phyloP scores from a whole-genome alignment of 2,113 vertebrate genomes.

The Stictonetta naevosa region DNA sequence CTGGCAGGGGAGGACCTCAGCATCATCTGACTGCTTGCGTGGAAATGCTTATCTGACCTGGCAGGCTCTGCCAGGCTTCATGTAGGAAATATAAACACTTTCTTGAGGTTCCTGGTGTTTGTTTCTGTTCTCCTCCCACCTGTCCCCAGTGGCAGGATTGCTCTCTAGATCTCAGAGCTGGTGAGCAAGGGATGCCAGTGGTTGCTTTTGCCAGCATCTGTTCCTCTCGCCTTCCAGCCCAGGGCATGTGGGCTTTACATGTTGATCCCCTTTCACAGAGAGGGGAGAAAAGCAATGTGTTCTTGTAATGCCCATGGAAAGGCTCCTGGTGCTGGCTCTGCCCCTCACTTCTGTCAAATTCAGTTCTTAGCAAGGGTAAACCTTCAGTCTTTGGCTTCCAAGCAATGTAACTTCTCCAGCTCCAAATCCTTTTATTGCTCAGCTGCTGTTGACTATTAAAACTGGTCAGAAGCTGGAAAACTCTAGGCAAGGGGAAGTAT shows the following conservation, averaged over 20 bases:
- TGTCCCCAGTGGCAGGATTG: rapidly evolving
- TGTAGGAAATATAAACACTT: not conserved
- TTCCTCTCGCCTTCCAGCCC: not conserved
- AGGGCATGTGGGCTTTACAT: too few relatives aligned
- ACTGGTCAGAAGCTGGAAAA: not conserved
- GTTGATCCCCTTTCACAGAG: rapidly evolving
- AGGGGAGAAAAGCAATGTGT: not conserved
- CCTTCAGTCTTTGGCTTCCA: not conserved
- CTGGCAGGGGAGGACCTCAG: not conserved
- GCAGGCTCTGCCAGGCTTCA: not conserved
- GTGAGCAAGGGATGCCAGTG: not conserved
- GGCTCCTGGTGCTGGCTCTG: rapidly evolving
- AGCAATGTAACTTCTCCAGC: not conserved
- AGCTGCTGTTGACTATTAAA: not conserved
- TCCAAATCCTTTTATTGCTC: not conserved
- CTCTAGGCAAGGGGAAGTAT: not conserved
- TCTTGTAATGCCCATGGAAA: not conserved
- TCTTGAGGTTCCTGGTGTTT: not conserved
- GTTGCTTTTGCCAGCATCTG: not conserved
- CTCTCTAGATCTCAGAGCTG: not conserved
- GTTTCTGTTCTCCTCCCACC: not conserved
- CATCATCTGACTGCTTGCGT: not conserved
- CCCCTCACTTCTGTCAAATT: not conserved
- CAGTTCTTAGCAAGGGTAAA: not conserved
- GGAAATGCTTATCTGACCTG: not conserved